Evolutionary conservation across 2,113 vertebrate species (phyloP), one percentile per base, ranked within the genome.

Genomic region (Pteronura brasiliensis): DNA sequence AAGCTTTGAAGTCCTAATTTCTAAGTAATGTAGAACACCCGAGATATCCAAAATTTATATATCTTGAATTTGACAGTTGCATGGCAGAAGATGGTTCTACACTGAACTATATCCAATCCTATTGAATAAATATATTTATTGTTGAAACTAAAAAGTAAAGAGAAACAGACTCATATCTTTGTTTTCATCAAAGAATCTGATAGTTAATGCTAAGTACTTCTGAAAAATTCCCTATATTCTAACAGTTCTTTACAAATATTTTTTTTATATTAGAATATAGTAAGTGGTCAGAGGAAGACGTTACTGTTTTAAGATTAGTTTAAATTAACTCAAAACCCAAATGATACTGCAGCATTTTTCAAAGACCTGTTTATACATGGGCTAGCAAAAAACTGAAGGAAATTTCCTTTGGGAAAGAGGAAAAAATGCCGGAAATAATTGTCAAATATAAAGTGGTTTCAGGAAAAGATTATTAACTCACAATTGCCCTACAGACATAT

Each of bases 391-490:
- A 96, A 90, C 88, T 87, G 96, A 96, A 2, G 95, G 97, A 98
- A 92, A 52, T 97, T 97, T 98, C 98, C 98, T 98, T 92, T 96
- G 98, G 98, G 98, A 98, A 95, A 96, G 82, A 88, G 71, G 77
- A 91, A 98, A 98, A 98, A 96, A 95, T 96, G 94, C 96, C 97
- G 97, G 95, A 96, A 97, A 88, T 98, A 93, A 96, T 95, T 44
- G 44, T 95, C 55, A 96, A 97, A 91, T 96, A 97, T 98, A 82
- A 98, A 98, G 97, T 97, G 96, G 94, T 98, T 98, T 98, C 98
- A 98, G 98, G 98, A 98, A 98, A 97, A 98, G 98, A 97, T 98
- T 97, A 98, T 98, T 98, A 98, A 96, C 96, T 98, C 27, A 42
- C 42, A 92, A 96, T 97, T 97, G 95, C 98, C 98, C 98, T 97